Evolutionary conservation across 1,140 invertebrate species (phyloP).

Genomic region (Drosophila takahashii): DNA sequence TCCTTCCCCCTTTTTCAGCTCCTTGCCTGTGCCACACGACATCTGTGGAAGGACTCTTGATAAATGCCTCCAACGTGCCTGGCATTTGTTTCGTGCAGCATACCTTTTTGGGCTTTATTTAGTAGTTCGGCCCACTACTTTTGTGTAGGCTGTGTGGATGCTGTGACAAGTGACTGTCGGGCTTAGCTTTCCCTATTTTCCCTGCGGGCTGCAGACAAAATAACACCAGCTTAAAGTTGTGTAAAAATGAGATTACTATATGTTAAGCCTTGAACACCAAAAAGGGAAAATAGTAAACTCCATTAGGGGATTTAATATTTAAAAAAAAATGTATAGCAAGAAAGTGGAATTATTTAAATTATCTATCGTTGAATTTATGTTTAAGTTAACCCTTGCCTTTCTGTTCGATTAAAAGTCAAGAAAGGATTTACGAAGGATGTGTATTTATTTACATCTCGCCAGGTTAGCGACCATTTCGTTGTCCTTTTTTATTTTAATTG

Average conservation of each 20-base stretch:
- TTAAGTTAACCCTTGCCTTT: too few relatives aligned
- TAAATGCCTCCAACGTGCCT: constrained; percentile 74
- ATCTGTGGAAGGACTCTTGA: constrained; percentile 47
- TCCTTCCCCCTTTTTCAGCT: constrained; percentile 2
- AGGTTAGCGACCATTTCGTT: not conserved
- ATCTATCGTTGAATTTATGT: too few relatives aligned
- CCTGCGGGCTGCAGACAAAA: not conserved
- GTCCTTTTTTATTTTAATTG: not conserved
- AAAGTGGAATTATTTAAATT: too few relatives aligned
- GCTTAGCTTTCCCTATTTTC: constrained; percentile 21
- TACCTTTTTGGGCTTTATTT: constrained; percentile 48
- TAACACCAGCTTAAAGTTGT: constrained; percentile 15
- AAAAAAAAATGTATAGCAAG: too few relatives aligned
- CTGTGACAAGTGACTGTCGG: constrained; percentile 48
- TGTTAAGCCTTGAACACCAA: not conserved
- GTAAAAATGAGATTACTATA: constrained; percentile 6
- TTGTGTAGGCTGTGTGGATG: constrained; percentile 29
- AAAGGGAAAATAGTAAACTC: not conserved
- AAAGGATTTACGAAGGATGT: not conserved
- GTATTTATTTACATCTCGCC: not conserved
- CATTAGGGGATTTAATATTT: too few relatives aligned
- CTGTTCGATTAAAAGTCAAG: not conserved
- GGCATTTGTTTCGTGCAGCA: constrained; percentile 56
- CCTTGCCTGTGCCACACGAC: constrained; percentile 52
- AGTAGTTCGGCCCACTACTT: constrained; percentile 16